Conservation (phyloP, 2,113 vertebrate species). For the Puntigrus tetrazona region DNA sequence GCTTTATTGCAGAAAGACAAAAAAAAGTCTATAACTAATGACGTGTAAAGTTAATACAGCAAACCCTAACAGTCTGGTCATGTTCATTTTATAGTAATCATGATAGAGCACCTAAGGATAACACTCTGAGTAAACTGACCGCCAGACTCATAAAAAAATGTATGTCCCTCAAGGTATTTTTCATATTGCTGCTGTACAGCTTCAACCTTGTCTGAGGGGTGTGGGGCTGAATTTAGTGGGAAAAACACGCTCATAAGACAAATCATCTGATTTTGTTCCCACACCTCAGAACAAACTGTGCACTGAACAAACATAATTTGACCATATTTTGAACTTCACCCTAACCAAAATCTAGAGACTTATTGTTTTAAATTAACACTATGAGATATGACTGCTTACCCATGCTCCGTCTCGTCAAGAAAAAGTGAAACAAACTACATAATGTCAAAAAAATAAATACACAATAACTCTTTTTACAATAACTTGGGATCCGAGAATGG, state of each 20-base stretch:
- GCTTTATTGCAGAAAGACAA: background rate
- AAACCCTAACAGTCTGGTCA: background rate
- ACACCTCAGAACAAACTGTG: conserved; percentile 6
- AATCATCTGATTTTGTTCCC: conserved; percentile 47
- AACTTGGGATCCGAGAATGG: background rate
- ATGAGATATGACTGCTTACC: background rate
- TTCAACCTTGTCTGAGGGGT: background rate
- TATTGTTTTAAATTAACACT: too few species aligned
- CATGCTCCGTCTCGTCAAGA: background rate
- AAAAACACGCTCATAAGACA: conserved; percentile 44
- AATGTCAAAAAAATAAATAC: background rate
- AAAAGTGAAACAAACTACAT: too few species aligned
- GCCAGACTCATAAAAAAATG: background rate
- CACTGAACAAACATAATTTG: background rate
- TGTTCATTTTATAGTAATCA: conserved; percentile 1
- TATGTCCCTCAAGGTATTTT: conserved; percentile 17
- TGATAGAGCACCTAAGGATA: conserved; percentile 16
- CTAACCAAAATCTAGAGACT: background rate
- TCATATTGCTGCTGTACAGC: conserved; percentile 24
- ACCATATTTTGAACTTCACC: conserved; percentile 27
- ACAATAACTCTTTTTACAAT: background rate
- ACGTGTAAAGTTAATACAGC: conserved; percentile 12
- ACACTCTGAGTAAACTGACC: conserved; percentile 10
- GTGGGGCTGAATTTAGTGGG: background rate
- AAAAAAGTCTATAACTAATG: background rate